Conservation (phyloP, 2,113 vertebrate genomes). For the Nyctereutes procyonoides region DNA sequence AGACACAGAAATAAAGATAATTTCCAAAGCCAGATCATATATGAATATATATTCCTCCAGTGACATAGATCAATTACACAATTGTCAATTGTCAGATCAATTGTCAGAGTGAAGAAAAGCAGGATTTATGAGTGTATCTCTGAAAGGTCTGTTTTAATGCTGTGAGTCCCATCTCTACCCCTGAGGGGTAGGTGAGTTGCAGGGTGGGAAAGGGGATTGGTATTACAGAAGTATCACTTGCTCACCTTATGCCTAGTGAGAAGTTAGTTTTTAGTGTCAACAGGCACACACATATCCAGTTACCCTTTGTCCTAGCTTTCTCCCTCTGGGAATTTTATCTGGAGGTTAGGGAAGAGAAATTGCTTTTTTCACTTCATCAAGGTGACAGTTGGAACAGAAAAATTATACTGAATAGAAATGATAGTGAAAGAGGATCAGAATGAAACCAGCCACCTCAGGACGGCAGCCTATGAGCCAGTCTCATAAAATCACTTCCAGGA, state of each 20-base stretch:
- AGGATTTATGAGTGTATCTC: background rate
- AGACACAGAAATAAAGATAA: background rate
- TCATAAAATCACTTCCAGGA: background rate
- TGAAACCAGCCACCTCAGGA: background rate
- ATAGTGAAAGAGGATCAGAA: background rate
- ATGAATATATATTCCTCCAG: background rate
- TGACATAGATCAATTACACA: background rate
- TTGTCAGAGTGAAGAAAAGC: background rate
- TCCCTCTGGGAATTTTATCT: background rate
- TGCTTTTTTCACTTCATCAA: background rate
- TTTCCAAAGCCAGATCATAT: background rate
- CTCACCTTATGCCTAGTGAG: background rate
- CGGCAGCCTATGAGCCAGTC: background rate
- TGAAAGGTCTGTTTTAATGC: background rate
- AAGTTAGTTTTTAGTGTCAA: background rate
- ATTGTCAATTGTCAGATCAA: background rate
- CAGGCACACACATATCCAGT: background rate
- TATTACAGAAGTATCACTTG: no score
- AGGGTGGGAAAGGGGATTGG: no score
- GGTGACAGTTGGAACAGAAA: background rate
- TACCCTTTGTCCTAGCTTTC: background rate
- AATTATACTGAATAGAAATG: background rate
- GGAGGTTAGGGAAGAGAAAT: background rate
- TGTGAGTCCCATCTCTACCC: background rate
- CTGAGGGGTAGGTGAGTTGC: background rate